Evolutionary conservation across 2,113 vertebrate genomes (phyloP).

Genomic region (Zosterops pallidus): DNA sequence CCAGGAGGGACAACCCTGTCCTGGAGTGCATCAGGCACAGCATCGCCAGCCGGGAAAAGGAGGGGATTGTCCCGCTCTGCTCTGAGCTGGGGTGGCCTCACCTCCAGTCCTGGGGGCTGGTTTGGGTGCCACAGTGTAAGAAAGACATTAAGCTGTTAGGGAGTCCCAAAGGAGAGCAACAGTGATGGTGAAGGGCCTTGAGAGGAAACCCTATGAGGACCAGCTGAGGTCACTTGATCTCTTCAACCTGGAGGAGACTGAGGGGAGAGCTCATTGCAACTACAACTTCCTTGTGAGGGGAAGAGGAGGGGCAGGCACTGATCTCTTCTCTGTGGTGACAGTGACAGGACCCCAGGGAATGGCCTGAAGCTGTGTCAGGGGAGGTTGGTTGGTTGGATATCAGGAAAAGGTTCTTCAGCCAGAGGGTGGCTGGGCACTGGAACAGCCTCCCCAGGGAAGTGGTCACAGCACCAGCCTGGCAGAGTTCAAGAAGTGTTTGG

Average conservation of each 20-base stretch:
- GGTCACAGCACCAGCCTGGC: background rate
- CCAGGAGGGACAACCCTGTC: background rate
- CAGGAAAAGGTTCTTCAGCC: background rate
- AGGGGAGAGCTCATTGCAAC: background rate
- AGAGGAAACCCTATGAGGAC: background rate
- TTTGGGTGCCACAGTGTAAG: background rate
- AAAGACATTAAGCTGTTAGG: background rate
- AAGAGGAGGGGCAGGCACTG: background rate
- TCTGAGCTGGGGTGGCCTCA: rapidly evolving
- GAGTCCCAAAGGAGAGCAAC: background rate
- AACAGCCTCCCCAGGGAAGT: background rate
- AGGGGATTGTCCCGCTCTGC: rapidly evolving
- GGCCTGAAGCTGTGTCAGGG: background rate
- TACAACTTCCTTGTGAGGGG: background rate
- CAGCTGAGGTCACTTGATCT: too few species aligned
- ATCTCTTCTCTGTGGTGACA: background rate
- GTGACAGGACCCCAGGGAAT: background rate
- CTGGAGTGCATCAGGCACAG: background rate
- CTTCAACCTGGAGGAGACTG: background rate
- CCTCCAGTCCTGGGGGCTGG: rapidly evolving
- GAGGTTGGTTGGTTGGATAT: background rate
- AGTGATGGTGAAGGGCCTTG: background rate
- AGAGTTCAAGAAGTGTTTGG: background rate
- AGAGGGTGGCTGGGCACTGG: background rate
- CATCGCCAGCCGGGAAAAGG: rapidly evolving